Percentiles rank a stretch among this genome's conserved stretches.
Conservation (phyloP, 2,888 invertebrate genomes). For the Masnerella sp. region DNA sequence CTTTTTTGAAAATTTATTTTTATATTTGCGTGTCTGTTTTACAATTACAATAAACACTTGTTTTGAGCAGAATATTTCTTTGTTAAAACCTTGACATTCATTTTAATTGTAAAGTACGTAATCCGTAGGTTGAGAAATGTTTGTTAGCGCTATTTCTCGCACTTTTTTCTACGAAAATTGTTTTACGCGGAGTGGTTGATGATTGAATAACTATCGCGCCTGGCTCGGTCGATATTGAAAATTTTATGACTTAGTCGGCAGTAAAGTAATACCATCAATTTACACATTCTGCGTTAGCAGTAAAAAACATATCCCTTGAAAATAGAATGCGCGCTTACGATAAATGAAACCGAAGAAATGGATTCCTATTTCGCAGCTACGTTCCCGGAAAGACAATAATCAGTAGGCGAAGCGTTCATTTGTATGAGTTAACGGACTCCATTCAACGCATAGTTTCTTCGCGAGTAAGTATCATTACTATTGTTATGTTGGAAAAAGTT, state of each 20-base stretch:
- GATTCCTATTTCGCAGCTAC: conserved; percentile 27
- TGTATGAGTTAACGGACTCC: conserved; percentile 14
- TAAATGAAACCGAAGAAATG: conserved; percentile 45
- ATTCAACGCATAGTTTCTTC: conserved; percentile 26
- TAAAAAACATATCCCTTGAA: conserved; percentile 35
- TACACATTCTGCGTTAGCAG: conserved; percentile 43
- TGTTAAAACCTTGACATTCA: neutral
- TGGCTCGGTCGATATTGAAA: conserved; percentile 44
- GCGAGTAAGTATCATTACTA: neutral
- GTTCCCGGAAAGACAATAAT: conserved; percentile 39
- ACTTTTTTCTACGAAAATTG: conserved; percentile 36
- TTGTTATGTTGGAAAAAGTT: too few relatives aligned
- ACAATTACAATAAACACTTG: too few relatives aligned
- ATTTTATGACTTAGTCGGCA: conserved; percentile 50
- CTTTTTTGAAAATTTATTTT: too few relatives aligned
- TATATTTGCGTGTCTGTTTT: too few relatives aligned
- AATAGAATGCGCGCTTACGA: conserved; percentile 32
- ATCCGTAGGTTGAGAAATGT: neutral
- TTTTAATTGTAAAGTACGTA: conserved; percentile 12
- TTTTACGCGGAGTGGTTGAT: conserved; percentile 23
- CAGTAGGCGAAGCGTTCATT: conserved; percentile 20
- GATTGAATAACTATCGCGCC: conserved; percentile 37
- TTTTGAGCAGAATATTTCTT: too few relatives aligned
- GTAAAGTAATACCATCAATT: conserved; percentile 50
- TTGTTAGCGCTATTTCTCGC: conserved; percentile 14